Conservation (phyloP, 2,113 vertebrate species). For the Cyanocitta stelleri region DNA sequence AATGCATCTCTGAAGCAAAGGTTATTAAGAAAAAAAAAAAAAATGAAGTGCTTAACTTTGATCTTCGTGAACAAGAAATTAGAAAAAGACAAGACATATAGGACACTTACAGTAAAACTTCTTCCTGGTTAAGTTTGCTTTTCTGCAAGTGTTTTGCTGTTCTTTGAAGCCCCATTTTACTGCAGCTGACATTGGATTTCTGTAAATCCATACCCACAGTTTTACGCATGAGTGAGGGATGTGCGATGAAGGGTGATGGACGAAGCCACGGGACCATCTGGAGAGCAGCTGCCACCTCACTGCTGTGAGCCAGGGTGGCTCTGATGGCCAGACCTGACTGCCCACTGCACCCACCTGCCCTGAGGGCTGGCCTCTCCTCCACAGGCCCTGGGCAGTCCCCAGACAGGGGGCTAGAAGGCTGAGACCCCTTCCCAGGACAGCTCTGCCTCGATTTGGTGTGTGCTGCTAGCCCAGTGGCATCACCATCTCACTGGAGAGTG, state of each 20-base stretch:
- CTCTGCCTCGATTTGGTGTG: background rate
- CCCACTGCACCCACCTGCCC: background rate
- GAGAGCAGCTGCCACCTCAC: background rate
- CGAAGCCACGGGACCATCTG: background rate
- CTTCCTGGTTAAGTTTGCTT: background rate
- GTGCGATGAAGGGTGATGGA: fast-evolving
- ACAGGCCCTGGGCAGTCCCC: background rate
- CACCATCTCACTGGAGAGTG: background rate
- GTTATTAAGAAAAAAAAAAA: background rate
- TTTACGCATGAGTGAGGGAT: fast-evolving
- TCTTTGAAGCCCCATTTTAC: background rate
- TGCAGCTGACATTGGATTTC: background rate
- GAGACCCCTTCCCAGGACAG: background rate
- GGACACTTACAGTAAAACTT: background rate
- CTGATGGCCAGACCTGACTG: background rate
- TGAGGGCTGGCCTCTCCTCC: background rate
- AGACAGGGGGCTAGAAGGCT: background rate
- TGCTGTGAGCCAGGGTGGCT: background rate
- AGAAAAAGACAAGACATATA: background rate
- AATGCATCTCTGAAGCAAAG: background rate
- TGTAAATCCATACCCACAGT: background rate
- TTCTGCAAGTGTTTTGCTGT: background rate
- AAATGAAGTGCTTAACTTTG: background rate
- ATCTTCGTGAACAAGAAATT: background rate
- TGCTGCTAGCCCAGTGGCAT: background rate